Evolutionary conservation across 2,888 invertebrate genomes (phyloP).

Genomic region (Lepidocyrtinus sp.): DNA sequence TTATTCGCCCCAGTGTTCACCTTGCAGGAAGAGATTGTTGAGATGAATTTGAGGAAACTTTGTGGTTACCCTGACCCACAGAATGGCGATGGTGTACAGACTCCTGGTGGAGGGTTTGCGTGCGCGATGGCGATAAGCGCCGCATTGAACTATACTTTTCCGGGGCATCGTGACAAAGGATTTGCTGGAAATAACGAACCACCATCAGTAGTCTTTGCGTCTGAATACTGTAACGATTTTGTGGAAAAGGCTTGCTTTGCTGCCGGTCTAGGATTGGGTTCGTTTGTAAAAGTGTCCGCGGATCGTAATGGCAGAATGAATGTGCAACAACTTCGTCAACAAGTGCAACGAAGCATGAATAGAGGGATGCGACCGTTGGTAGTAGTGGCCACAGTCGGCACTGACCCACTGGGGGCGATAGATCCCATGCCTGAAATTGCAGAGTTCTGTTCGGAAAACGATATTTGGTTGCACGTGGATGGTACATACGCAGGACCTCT

Average conservation of each 20-base stretch:
- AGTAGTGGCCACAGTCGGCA: conserved; percentile 48
- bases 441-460: conserved; percentile 14
- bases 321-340: not conserved
- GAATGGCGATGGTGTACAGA: conserved; percentile 28
- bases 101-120: conserved; percentile 32
- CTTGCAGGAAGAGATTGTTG: conserved; percentile 53
- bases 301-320: conserved; percentile 37
- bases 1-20: conserved; percentile 58
- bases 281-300: conserved; percentile 16
- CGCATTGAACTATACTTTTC: conserved; percentile 22
- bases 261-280: conserved; percentile 26
- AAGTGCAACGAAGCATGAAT: conserved; percentile 8
- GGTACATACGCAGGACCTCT: conserved; percentile 40
- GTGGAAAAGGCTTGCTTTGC: conserved; percentile 38
- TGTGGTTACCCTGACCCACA: conserved; percentile 43
- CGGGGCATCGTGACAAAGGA: conserved; percentile 23
- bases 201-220: conserved; percentile 11
- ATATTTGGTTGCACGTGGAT: conserved; percentile 46
- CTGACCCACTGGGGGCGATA: conserved; percentile 32
- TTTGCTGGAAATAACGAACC: not conserved
- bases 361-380: conserved; percentile 23
- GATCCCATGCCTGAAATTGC: conserved; percentile 32
- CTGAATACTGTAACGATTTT: conserved; percentile 28
- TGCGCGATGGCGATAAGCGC: conserved; percentile 28
- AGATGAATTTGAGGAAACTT: conserved; percentile 5